Evolutionary conservation across 2,113 vertebrate genomes (phyloP), one percentile per base, ranked within the genome.

Genomic region (Mustelus asterias): DNA sequence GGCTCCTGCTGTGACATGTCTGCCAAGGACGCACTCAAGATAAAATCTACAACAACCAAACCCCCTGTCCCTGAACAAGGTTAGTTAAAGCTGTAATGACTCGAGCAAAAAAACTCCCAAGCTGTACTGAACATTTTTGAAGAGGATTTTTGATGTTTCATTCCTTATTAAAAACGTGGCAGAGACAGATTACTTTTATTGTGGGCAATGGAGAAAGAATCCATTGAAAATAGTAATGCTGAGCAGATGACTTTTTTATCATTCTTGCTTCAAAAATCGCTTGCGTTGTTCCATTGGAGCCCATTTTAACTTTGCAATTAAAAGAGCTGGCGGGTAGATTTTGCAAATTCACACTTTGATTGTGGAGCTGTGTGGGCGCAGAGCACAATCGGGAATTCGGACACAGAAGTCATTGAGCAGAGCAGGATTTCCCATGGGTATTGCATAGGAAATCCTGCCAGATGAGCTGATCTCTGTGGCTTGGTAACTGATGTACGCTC

Each of bases 1-100:
- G 99, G 99, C 97, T 99, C 99, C 97, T 99, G 99, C 98, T 99
- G 99, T 96, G 99, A 99, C 97, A 99, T 99, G 99, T 99, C 99
- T 96, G 99, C 99, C 97, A 99, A 99, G 97, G 99, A 99, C 96
- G 99, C 99, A 96, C 99, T 99, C 97, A 99, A 99, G 98, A 98
- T 99, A 98, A 99, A 99, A 98, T 98, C 99, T 69, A 98, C 98
- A 96, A 98, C 99, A 96, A 97, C 98, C 96, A 99, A 99, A 98
- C 98, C 98, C 96, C 99, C 99, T 94, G 99, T 98, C 96, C 97
- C 99, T 96, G 99, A 99, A 97, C 99, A 99, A 99, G 99, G 99
- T 99, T 98, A 99, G 99, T 98, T 97, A 97, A 96, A 95, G 67
- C 94, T 96, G 96, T 96, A 63, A 95, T 96, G 97, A 96, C 97